Evolutionary conservation across 2,797 vertebrate genomes (phyloP).

Genomic region (Peromyscus attwateri): DNA sequence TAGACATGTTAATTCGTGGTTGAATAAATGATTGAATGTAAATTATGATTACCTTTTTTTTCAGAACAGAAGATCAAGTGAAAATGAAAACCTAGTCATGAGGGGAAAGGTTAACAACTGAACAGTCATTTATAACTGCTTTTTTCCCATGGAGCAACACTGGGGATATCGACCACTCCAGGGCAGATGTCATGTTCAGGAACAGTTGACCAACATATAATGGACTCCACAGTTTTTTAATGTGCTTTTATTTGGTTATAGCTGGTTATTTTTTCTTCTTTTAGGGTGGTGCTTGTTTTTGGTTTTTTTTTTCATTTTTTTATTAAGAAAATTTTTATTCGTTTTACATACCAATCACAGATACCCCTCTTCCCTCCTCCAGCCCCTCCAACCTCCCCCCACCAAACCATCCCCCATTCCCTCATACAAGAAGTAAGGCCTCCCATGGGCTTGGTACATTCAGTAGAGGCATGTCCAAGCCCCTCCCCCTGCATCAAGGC

Average conservation of each 20-base stretch:
- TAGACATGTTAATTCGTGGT: not conserved
- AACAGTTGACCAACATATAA: not conserved
- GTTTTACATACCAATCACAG: no score
- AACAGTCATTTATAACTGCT: not conserved
- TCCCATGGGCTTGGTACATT: no score
- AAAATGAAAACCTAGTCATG: not conserved
- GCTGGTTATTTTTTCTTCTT: not conserved
- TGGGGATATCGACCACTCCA: not conserved
- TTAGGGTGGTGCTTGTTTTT: not conserved
- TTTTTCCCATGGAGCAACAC: not conserved
- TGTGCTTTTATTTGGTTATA: not conserved
- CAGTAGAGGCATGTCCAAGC: no score
- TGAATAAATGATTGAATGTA: not conserved
- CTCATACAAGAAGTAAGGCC: no score
- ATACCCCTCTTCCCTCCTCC: no score
- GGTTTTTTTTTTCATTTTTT: not conserved
- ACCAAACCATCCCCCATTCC: no score
- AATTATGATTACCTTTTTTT: not conserved
- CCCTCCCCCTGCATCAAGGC: no score
- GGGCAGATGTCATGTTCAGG: not conserved
- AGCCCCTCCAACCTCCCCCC: no score
- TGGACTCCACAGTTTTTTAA: not conserved
- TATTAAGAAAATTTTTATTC: no score
- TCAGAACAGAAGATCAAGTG: not conserved
- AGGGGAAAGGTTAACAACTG: not conserved